Percentiles rank a stretch among this genome's conserved stretches.
phyloP scores from a whole-genome alignment of 2,888 invertebrate species.

The Andrena minutula region DNA sequence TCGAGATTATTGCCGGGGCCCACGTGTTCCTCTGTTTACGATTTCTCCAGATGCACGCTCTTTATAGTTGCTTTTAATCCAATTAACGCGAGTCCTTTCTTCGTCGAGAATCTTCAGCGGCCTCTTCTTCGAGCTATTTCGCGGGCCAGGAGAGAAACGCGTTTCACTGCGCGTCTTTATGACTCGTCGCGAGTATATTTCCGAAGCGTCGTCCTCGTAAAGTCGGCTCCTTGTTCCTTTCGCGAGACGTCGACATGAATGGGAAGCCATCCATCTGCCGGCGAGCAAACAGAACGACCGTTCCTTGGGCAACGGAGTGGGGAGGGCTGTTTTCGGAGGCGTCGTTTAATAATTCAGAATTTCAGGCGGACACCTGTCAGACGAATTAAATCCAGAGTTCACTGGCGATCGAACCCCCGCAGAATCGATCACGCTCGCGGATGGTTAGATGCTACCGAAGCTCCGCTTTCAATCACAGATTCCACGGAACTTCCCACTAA shows the following conservation, averaged over 20 bases:
- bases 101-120: not conserved
- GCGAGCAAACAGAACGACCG: not conserved
- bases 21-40: not conserved
- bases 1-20: constrained; percentile 48
- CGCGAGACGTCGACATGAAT: not conserved
- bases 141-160: constrained; percentile 4
- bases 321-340: constrained; percentile 15
- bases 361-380: not conserved
- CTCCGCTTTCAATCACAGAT: not conserved
- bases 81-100: not conserved
- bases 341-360: constrained; percentile 10
- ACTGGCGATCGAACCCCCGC: not conserved
- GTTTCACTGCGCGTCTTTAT: constrained; percentile 45
- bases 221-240: constrained; percentile 25
- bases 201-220: constrained; percentile 46
- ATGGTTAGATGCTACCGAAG: not conserved
- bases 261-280: not conserved
- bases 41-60: not conserved
- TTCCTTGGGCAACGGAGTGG: not conserved
- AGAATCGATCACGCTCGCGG: not conserved
- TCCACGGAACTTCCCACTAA: not conserved
- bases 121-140: not conserved
- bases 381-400: not conserved
- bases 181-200: constrained; percentile 42
- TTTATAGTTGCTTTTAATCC: not conserved